Percentiles rank a stretch among this genome's conserved stretches.
Evolutionary conservation across 2,888 invertebrate species (phyloP).

Genomic region (Caenorhabditis sulstoni): DNA sequence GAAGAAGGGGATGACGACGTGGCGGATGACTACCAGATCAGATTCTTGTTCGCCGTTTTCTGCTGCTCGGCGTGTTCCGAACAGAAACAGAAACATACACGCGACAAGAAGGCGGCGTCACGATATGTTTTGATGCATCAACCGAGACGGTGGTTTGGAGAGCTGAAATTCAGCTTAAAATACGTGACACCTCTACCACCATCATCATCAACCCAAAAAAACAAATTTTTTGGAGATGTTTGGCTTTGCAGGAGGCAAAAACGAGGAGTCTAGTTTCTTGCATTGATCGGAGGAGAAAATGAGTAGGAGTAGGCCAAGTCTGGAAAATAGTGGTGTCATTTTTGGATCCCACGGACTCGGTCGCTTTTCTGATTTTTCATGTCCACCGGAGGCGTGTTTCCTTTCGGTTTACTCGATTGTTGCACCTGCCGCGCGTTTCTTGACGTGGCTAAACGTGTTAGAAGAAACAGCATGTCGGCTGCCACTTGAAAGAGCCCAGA

Average conservation of each 20-base stretch:
- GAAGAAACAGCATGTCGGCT: neutral
- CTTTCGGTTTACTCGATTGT: neutral
- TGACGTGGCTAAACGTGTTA: neutral
- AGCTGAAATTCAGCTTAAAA: neutral
- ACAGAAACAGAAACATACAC: neutral
- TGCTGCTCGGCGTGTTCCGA: neutral
- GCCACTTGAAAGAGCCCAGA: neutral
- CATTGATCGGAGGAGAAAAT: neutral
- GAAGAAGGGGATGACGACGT: constrained; percentile 15
- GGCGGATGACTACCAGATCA: constrained; percentile 7
- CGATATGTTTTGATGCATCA: constrained; percentile 23
- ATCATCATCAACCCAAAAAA: too few relatives aligned
- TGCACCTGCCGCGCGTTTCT: neutral
- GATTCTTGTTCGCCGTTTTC: neutral
- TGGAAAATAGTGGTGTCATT: too few relatives aligned
- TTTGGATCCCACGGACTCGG: too few relatives aligned
- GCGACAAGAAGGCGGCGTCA: constrained; percentile 13
- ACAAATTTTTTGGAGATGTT: too few relatives aligned
- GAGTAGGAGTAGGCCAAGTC: neutral
- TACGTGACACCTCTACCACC: neutral
- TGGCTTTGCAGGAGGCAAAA: too few relatives aligned
- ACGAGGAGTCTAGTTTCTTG: too few relatives aligned
- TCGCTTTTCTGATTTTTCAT: neutral
- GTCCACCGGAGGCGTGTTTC: too few relatives aligned
- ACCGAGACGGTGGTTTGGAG: neutral